Percentiles rank a stretch among this genome's conserved stretches.
phyloP scores from a whole-genome alignment of 2,888 invertebrate species.

The Thymelicus lineola region DNA sequence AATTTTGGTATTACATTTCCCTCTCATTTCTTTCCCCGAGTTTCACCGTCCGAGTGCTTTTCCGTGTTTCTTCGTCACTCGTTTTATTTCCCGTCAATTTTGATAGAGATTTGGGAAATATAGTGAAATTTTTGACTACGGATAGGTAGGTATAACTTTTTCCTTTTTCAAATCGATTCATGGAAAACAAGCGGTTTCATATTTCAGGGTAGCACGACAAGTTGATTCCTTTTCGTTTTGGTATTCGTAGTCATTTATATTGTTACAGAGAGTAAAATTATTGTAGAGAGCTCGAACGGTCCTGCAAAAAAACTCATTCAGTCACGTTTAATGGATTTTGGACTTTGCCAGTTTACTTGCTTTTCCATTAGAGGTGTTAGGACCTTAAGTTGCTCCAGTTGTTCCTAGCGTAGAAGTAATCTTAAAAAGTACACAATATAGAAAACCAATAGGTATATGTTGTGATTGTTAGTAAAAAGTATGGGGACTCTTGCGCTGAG shows the following conservation, averaged over 20 bases:
- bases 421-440: neutral
- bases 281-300: too few relatives aligned
- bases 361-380: constrained; percentile 38
- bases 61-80: constrained; percentile 50
- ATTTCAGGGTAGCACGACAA: too few relatives aligned
- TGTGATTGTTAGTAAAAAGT: constrained; percentile 5
- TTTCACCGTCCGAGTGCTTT: constrained; percentile 55
- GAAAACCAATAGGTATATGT: constrained; percentile 5
- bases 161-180: too few relatives aligned
- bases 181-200: too few relatives aligned
- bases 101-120: too few relatives aligned
- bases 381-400: neutral
- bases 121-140: too few relatives aligned
- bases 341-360: neutral
- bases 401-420: neutral
- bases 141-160: too few relatives aligned
- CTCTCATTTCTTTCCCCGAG: neutral
- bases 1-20: neutral
- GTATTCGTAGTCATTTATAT: too few relatives aligned
- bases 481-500: neutral
- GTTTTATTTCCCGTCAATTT: neutral
- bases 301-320: too few relatives aligned
- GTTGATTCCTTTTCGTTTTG: too few relatives aligned
- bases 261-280: too few relatives aligned
- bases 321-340: too few relatives aligned